These are phyloP conservation scores for Porites lobata DNA, from an alignment of 92 coral and sea anemone species.

Conservation along the genomic window DNA sequence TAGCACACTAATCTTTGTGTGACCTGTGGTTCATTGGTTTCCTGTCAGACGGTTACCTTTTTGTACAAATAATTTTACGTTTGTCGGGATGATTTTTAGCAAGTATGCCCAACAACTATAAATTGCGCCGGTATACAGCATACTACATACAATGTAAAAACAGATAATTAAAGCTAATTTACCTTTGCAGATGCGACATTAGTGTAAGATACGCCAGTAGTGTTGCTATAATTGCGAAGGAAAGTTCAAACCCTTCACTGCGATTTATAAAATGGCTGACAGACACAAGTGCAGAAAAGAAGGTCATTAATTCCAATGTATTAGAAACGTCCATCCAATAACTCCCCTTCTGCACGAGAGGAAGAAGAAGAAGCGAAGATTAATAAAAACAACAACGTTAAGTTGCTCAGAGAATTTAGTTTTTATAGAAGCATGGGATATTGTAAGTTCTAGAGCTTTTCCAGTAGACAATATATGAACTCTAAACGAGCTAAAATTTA, in stretches of 20 bases:
- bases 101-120: no score
- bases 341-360: constrained; percentile 54
- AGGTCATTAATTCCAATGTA: constrained; percentile 55
- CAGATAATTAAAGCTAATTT: background rate
- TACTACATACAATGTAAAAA: background rate
- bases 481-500: no score
- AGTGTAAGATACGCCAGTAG: constrained; percentile 61
- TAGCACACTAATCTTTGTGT: no score
- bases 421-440: background rate
- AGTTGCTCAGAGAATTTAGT: background rate
- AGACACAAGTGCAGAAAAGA: constrained; percentile 50
- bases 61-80: no score
- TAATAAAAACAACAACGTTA: background rate
- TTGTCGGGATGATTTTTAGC: no score
- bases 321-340: constrained; percentile 65
- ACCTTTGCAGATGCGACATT: constrained; percentile 73
- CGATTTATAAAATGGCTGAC: constrained; percentile 15
- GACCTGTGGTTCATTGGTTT: no score
- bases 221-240: constrained; percentile 53
- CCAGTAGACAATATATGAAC: no score
- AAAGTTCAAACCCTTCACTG: constrained; percentile 1
- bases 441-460: no score
- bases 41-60: no score
- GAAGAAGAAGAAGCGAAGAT: background rate
- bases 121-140: background rate